These are phyloP conservation scores for Apamea sordens DNA, from an alignment of 2,888 invertebrate species.

Conservation along the genomic window DNA sequence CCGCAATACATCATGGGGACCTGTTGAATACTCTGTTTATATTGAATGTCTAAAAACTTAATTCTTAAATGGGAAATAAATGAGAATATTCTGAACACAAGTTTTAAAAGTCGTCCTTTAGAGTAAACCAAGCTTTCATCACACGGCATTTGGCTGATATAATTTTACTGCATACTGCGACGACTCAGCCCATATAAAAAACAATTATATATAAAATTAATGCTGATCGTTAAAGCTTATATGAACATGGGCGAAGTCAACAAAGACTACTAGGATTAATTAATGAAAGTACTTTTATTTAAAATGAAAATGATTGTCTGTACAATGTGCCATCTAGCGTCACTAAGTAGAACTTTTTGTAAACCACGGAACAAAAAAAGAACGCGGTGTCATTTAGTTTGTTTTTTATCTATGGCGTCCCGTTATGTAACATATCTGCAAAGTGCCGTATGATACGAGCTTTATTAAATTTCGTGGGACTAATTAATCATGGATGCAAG, in stretches of 20 bases:
- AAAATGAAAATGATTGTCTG: constrained; percentile 1
- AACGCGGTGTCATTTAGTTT: not conserved
- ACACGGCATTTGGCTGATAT: constrained; percentile 55
- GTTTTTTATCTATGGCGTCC: not conserved
- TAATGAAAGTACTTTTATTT: constrained; percentile 21
- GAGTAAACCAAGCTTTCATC: constrained; percentile 23
- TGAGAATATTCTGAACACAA: constrained; percentile 10
- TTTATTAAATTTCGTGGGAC: not conserved
- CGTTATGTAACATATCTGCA: constrained; percentile 30
- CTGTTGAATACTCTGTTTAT: constrained; percentile 71
- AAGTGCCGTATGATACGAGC: constrained; percentile 50
- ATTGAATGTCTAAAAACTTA: constrained; percentile 7
- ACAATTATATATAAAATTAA: not conserved
- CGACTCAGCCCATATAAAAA: constrained; percentile 36
- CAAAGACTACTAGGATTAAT: constrained; percentile 14
- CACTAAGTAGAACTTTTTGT: constrained; percentile 8
- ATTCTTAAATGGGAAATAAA: not conserved
- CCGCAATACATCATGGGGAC: constrained; percentile 88
- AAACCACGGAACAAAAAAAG: not conserved
- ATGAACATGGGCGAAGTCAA: constrained; percentile 14
- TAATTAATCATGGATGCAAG: not conserved
- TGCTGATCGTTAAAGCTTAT: not conserved
- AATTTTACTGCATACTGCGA: constrained; percentile 20
- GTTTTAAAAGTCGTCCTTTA: not conserved
- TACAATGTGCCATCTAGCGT: constrained; percentile 48